These are phyloP conservation scores for Phocoena sinus DNA, from an alignment of 2,113 vertebrate species.

Conservation along the genomic window DNA sequence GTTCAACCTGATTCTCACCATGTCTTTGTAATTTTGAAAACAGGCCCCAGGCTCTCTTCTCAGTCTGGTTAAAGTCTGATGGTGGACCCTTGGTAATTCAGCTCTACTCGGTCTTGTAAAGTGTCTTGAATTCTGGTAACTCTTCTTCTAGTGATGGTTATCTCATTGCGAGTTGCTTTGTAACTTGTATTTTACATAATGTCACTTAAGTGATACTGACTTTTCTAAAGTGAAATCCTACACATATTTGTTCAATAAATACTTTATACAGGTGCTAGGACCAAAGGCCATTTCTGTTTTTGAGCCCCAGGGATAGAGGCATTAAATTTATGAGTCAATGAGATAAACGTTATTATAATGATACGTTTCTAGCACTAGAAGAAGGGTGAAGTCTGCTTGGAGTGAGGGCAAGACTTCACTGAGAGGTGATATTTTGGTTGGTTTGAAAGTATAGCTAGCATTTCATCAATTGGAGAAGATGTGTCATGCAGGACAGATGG, in stretches of 20 bases:
- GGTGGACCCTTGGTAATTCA: not conserved
- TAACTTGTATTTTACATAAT: not conserved
- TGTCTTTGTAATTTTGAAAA: not conserved
- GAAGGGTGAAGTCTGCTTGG: not conserved
- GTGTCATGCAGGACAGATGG: not conserved
- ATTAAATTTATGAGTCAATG: not conserved
- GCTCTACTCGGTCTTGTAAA: not conserved
- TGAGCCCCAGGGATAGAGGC: not conserved
- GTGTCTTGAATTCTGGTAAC: not conserved
- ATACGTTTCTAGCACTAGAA: not conserved
- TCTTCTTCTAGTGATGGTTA: not conserved
- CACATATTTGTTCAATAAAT: not conserved
- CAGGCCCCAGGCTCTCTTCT: not conserved
- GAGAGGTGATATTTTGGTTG: not conserved
- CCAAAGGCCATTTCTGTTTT: not conserved
- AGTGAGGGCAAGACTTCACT: not conserved
- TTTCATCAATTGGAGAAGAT: not conserved
- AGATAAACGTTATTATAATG: not conserved
- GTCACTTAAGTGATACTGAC: not conserved
- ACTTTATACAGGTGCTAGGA: not conserved
- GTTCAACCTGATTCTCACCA: not conserved
- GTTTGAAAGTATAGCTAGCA: not conserved
- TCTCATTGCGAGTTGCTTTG: not conserved
- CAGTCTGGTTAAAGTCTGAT: not conserved
- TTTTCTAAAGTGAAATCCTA: not conserved